These are phyloP conservation scores for Lysandra bellargus DNA, from an alignment of 2,888 invertebrate species.

Conservation along the genomic window DNA sequence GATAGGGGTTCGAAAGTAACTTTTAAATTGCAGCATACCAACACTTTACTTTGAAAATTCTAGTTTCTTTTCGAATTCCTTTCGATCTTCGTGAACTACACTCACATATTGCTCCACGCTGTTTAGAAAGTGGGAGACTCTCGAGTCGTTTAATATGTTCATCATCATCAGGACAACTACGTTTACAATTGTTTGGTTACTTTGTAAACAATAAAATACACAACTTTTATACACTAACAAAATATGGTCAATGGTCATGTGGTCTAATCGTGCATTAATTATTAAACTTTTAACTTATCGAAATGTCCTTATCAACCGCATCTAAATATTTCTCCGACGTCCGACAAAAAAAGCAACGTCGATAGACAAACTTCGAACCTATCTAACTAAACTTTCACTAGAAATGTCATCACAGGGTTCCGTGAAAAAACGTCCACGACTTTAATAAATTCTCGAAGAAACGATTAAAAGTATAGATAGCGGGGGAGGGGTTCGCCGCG, in stretches of 20 bases:
- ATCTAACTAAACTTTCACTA: slow-evolving; percentile 29
- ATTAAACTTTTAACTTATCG: background rate
- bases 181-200: background rate
- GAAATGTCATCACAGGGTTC: slow-evolving; percentile 44
- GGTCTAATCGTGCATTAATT: background rate
- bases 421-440: slow-evolving; percentile 54
- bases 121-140: background rate
- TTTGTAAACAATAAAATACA: background rate
- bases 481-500: slow-evolving; percentile 46
- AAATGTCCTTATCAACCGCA: background rate
- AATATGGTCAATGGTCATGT: background rate
- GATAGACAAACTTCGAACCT: slow-evolving; percentile 24
- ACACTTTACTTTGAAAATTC: slow-evolving; percentile 22
- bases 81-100: slow-evolving; percentile 22
- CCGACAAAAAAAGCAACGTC: slow-evolving; percentile 4
- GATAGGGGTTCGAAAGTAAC: slow-evolving; percentile 23
- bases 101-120: slow-evolving; percentile 1
- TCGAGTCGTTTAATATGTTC: background rate
- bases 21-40: slow-evolving; percentile 23
- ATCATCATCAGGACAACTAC: slow-evolving; percentile 4
- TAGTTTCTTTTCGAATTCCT: slow-evolving; percentile 22
- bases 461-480: slow-evolving; percentile 69
- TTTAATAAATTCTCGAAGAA: slow-evolving; percentile 64
- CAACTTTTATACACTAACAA: background rate
- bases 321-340: background rate